Evolutionary conservation across 2,888 invertebrate species (phyloP).

Genomic region (Carabus problematicus): DNA sequence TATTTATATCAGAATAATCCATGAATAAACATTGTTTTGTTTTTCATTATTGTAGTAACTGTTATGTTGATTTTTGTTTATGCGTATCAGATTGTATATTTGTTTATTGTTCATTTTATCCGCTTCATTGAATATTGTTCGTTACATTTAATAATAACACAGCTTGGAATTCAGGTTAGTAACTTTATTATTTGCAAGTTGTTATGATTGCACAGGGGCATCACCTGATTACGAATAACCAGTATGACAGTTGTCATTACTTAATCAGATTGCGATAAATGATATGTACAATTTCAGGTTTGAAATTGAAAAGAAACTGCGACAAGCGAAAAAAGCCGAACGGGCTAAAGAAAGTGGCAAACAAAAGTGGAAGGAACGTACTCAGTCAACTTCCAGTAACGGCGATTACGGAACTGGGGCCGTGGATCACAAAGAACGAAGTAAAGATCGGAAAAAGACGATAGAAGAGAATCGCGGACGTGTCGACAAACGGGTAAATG

Average conservation of each 20-base stretch:
- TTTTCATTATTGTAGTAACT: too few relatives aligned
- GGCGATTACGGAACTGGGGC: conserved; percentile 51
- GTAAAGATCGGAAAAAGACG: conserved; percentile 87
- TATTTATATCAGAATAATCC: background rate
- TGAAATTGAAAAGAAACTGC: conserved; percentile 93
- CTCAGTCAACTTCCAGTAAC: conserved; percentile 54
- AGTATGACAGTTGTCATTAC: background rate
- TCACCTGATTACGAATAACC: background rate
- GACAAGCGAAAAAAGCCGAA: conserved; percentile 82
- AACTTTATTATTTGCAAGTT: too few relatives aligned
- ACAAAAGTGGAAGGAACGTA: conserved; percentile 66
- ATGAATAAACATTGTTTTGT: too few relatives aligned
- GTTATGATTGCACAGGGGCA: too few relatives aligned
- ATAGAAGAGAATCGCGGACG: conserved; percentile 85
- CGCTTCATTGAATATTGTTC: too few relatives aligned
- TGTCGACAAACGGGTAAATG: conserved; percentile 85
- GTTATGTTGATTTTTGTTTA: conserved; percentile 7
- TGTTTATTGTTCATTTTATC: conserved; percentile 1
- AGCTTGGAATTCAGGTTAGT: too few relatives aligned
- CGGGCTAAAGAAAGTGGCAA: conserved; percentile 67
- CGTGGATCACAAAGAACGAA: conserved; percentile 77
- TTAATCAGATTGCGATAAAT: conserved; percentile 16
- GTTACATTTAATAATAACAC: too few relatives aligned
- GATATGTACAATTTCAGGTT: conserved; percentile 64
- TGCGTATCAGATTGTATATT: background rate